Percentiles rank a stretch among this genome's conserved stretches.
phyloP scores from a whole-genome alignment of 2,888 invertebrate species.

The Meghimatium bilineatum region DNA sequence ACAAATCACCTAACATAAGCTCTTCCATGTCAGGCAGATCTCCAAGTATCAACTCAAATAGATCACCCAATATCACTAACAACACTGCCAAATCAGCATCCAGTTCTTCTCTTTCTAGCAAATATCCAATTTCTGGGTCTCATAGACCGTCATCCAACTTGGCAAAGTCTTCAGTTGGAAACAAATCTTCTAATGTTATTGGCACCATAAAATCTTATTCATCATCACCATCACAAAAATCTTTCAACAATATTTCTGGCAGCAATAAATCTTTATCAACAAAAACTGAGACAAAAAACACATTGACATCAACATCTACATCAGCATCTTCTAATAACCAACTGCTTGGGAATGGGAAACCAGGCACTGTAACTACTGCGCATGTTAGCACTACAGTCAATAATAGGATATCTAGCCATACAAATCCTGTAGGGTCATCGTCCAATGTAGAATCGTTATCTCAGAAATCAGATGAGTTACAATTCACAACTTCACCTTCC shows the following conservation, averaged over 20 bases:
- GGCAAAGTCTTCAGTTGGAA: slow-evolving; percentile 19
- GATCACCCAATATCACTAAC: slow-evolving; percentile 31
- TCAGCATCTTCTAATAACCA: slow-evolving; percentile 9
- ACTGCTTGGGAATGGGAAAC: slow-evolving; percentile 4
- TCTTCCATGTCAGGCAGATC: slow-evolving; percentile 33
- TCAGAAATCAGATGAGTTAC: not conserved
- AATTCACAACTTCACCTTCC: slow-evolving; percentile 1
- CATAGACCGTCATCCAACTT: slow-evolving; percentile 17
- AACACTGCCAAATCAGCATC: slow-evolving; percentile 12
- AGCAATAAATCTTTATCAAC: slow-evolving; percentile 20
- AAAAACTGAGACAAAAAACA: slow-evolving; percentile 24
- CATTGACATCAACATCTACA: not conserved
- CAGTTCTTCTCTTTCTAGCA: slow-evolving; percentile 32
- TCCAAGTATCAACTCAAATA: slow-evolving; percentile 29
- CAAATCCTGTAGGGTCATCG: not conserved
- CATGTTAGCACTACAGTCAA: not conserved
- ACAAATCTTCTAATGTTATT: slow-evolving; percentile 1
- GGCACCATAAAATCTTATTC: slow-evolving; percentile 22
- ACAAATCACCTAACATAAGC: slow-evolving; percentile 39
- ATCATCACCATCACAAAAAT: slow-evolving; percentile 20
- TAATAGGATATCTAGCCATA: slow-evolving; percentile 12
- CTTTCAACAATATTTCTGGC: slow-evolving; percentile 1
- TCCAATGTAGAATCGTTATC: not conserved
- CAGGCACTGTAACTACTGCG: not conserved
- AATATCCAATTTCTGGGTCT: slow-evolving; percentile 18